These are phyloP conservation scores for Lucinisca nassula DNA, from an alignment of 2,888 invertebrate genomes.

Conservation along the genomic window DNA sequence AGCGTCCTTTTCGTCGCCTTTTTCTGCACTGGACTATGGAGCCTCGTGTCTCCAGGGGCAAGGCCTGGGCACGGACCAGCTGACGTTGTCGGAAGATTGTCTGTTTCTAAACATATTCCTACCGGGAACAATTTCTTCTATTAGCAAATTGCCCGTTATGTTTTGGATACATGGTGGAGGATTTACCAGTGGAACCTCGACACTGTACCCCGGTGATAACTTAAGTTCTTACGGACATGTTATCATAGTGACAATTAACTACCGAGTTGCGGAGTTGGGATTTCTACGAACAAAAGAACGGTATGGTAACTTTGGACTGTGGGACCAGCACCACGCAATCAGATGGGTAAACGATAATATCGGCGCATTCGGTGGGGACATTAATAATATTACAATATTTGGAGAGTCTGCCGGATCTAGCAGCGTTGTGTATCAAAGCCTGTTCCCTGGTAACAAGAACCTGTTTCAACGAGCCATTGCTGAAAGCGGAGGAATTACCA, in stretches of 20 bases:
- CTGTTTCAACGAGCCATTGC: constrained; percentile 51
- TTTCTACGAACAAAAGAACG: constrained; percentile 45
- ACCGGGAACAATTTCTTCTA: constrained; percentile 12
- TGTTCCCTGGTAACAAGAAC: constrained; percentile 62
- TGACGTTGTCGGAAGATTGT: constrained; percentile 41
- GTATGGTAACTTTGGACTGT: constrained; percentile 60
- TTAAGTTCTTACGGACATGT: constrained; percentile 10
- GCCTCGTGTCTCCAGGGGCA: background rate
- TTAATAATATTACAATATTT: too few relatives aligned
- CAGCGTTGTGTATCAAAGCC: constrained; percentile 51
- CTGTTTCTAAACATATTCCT: constrained; percentile 51
- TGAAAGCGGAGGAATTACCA: constrained; percentile 45
- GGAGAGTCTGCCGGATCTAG: constrained; percentile 57
- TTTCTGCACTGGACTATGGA: background rate
- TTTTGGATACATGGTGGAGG: constrained; percentile 62
- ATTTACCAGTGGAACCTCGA: constrained; percentile 34
- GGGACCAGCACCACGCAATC: constrained; percentile 64
- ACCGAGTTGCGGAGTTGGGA: constrained; percentile 53
- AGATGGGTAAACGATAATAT: constrained; percentile 67
- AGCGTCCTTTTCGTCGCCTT: background rate
- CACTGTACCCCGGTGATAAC: constrained; percentile 19
- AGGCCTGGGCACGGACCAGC: background rate
- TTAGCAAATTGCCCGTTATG: constrained; percentile 44
- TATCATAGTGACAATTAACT: constrained; percentile 60
- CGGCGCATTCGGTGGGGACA: constrained; percentile 43